A percentile compares a stretch with the other conserved stretches of the same genome.
These are phyloP conservation scores for Hoplostethus atlanticus DNA, from an alignment of 2,797 vertebrate genomes.

Conservation along the genomic window DNA sequence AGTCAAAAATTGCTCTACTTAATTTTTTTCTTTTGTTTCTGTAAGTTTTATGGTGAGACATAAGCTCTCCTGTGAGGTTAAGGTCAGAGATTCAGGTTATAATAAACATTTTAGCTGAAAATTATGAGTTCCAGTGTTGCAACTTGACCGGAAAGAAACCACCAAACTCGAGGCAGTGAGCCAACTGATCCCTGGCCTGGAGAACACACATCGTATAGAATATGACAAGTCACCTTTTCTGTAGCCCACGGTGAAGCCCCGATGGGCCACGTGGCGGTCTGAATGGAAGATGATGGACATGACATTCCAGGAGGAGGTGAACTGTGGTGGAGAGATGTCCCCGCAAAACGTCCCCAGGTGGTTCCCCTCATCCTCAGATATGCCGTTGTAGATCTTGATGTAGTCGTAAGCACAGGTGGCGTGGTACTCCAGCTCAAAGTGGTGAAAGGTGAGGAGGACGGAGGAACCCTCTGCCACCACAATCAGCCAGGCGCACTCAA, in stretches of 20 bases:
- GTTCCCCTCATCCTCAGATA: slow-evolving; percentile 90
- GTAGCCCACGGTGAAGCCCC: slow-evolving; percentile 91
- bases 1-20: too few relatives aligned
- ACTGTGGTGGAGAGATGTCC: slow-evolving; percentile 87
- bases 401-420: slow-evolving; percentile 92
- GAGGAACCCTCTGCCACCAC: slow-evolving; percentile 97
- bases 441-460: slow-evolving; percentile 92
- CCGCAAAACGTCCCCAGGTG: slow-evolving; percentile 96
- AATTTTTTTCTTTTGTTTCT: not conserved
- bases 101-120: too few relatives aligned
- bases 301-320: slow-evolving; percentile 96
- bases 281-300: slow-evolving; percentile 96
- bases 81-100: too few relatives aligned
- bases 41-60: not conserved
- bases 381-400: slow-evolving; percentile 96
- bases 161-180: not conserved
- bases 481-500: slow-evolving; percentile 93
- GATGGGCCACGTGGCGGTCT: slow-evolving; percentile 93
- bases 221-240: slow-evolving; percentile 88
- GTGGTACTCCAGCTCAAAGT: slow-evolving; percentile 95
- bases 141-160: slow-evolving; percentile 24
- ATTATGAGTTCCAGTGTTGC: not conserved
- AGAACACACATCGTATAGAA: not conserved
- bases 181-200: slow-evolving; percentile 1
- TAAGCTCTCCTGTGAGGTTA: not conserved